A percentile compares a stretch with the other conserved stretches of the same genome.
Conservation (phyloP, 64 coral and sea anemone genomes). For the Astreopora myriophthalma region DNA sequence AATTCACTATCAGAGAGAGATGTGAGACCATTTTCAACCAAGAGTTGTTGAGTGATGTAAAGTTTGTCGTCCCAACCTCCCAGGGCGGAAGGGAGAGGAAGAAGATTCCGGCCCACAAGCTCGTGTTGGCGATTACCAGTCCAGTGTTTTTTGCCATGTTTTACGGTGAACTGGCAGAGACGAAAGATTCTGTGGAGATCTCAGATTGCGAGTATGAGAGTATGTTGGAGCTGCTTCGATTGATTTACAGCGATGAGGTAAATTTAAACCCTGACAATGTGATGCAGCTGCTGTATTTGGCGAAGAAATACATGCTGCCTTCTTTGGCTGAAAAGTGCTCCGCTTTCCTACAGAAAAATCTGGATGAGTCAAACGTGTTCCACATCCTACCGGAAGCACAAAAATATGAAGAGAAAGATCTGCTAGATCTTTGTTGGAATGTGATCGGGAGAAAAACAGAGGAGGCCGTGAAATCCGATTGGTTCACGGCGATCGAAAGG, state of each 20-base stretch:
- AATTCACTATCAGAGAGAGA: conserved; percentile 6
- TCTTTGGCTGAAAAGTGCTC: conserved; percentile 15
- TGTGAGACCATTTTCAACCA: conserved; percentile 11
- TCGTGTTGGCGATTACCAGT: conserved; percentile 22
- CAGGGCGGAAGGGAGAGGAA: not conserved
- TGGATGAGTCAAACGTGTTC: conserved; percentile 18
- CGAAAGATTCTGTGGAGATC: not conserved
- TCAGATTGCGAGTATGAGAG: conserved; percentile 14
- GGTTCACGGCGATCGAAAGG: not conserved
- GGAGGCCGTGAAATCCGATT: not conserved
- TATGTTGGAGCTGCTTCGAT: conserved; percentile 32
- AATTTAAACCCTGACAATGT: conserved; percentile 5
- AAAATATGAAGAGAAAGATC: not conserved
- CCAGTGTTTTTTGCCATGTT: conserved; percentile 45
- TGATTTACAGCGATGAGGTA: conserved; percentile 15
- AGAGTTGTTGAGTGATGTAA: conserved; percentile 11
- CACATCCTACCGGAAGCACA: not conserved
- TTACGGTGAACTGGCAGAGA: conserved; percentile 27
- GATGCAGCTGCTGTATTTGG: conserved; percentile 18
- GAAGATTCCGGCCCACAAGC: conserved; percentile 24
- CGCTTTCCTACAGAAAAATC: not conserved
- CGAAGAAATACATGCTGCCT: conserved; percentile 34
- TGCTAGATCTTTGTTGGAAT: conserved; percentile 12
- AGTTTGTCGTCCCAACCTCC: not conserved
- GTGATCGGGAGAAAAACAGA: not conserved